These are phyloP conservation scores for Scomber colias DNA, from an alignment of 2,113 vertebrate species.

Conservation along the genomic window DNA sequence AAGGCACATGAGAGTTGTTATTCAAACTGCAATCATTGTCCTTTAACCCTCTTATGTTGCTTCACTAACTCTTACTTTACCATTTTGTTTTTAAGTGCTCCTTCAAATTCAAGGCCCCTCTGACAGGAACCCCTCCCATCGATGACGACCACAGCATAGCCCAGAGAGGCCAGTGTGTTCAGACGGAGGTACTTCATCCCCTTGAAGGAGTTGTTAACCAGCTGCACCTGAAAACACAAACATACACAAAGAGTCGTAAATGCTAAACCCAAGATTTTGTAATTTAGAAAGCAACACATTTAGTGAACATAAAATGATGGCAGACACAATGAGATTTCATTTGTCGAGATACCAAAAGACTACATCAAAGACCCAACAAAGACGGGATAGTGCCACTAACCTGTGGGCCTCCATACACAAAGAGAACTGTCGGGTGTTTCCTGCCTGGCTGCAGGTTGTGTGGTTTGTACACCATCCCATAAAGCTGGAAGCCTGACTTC, in stretches of 20 bases:
- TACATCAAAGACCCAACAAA: not conserved
- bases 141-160: conserved; percentile 96
- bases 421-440: conserved; percentile 96
- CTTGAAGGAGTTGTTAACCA: conserved; percentile 98
- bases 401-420: conserved; percentile 97
- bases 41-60: no score
- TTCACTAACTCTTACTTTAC: conserved; percentile 73
- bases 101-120: conserved; percentile 95
- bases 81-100: conserved; percentile 98
- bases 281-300: not conserved
- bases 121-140: conserved; percentile 96
- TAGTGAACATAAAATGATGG: not conserved
- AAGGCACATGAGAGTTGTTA: not conserved
- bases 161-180: conserved; percentile 94
- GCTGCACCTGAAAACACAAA: conserved; percentile 88
- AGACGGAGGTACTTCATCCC: conserved; percentile 96
- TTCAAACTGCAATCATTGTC: not conserved
- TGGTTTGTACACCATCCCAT: conserved; percentile 97
- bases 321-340: not conserved
- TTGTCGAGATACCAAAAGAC: not conserved
- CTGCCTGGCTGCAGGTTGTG: conserved; percentile 91
- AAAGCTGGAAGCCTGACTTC: conserved; percentile 91
- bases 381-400: conserved; percentile 70
- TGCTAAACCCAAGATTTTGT: no score
- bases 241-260: not conserved